These are phyloP conservation scores for Leucophenga varia DNA, from an alignment of 1,140 invertebrate genomes.

Conservation along the genomic window DNA sequence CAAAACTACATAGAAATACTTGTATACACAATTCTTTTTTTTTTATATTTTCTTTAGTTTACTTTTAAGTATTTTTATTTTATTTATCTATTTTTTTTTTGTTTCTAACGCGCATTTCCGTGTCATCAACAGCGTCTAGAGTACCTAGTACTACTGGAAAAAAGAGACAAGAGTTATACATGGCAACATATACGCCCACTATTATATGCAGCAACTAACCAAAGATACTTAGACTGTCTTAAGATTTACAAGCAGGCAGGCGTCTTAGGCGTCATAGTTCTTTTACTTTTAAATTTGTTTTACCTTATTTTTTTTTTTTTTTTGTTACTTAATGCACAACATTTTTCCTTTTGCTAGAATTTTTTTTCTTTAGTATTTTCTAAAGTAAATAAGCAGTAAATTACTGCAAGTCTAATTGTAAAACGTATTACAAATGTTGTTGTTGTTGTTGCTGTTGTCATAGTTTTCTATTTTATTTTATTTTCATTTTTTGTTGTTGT, in stretches of 20 bases:
- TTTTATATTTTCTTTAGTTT: neutral
- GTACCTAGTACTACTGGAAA: no score
- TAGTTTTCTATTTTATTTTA: conserved; percentile 33
- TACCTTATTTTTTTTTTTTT: conserved; percentile 52
- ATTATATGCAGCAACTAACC: no score
- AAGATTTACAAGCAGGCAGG: no score
- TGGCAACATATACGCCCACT: no score
- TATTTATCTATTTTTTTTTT: neutral
- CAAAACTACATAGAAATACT: neutral
- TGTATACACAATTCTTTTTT: no score
- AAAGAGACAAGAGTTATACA: no score
- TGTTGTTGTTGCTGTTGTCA: conserved; percentile 17
- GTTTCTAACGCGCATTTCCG: no score
- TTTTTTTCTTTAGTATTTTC: no score
- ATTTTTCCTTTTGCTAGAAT: no score
- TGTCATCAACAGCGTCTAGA: no score
- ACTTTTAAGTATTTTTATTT: neutral
- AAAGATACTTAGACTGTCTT: no score
- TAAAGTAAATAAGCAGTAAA: conserved; percentile 50
- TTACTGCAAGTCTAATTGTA: conserved; percentile 24
- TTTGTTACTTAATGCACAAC: no score
- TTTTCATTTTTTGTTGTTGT: neutral
- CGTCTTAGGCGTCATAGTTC: conserved; percentile 12
- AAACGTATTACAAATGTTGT: conserved; percentile 5
- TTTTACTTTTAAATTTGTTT: conserved; percentile 17